A percentile compares a stretch with the other conserved stretches of the same genome.
phyloP scores from a whole-genome alignment of 2,888 invertebrate species.

The Cerceris rybyensis region DNA sequence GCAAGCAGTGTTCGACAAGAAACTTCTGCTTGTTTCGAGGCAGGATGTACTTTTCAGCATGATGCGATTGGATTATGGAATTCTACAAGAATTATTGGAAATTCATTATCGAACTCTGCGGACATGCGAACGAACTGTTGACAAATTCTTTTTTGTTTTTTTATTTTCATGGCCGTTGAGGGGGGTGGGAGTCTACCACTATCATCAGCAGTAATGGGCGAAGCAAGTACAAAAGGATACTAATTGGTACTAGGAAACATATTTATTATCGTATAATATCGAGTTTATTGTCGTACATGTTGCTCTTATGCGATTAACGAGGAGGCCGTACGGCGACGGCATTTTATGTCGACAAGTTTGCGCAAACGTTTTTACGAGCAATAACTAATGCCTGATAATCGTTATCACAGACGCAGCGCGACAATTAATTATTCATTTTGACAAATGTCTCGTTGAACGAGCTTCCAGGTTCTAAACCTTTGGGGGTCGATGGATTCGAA shows the following conservation, averaged over 20 bases:
- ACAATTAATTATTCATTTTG: slow-evolving; percentile 34
- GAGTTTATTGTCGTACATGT: slow-evolving; percentile 74
- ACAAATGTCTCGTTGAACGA: background rate
- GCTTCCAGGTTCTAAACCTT: no score
- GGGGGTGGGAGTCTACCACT: slow-evolving; percentile 27
- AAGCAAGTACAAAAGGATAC: slow-evolving; percentile 69
- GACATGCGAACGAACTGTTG: background rate
- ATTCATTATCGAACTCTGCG: slow-evolving; percentile 1
- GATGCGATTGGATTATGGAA: no score
- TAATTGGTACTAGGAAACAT: slow-evolving; percentile 75
- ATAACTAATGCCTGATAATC: slow-evolving; percentile 51
- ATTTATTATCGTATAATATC: slow-evolving; percentile 76
- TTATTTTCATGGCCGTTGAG: no score
- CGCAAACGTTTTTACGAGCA: slow-evolving; percentile 55
- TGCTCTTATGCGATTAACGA: slow-evolving; percentile 66
- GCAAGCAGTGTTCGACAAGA: slow-evolving; percentile 7
- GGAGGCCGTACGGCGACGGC: slow-evolving; percentile 39
- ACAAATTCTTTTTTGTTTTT: background rate
- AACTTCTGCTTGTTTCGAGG: background rate
- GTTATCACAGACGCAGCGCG: slow-evolving; percentile 58
- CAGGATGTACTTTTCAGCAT: no score
- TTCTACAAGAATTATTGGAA: background rate
- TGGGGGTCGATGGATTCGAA: no score
- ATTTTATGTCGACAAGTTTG: slow-evolving; percentile 38
- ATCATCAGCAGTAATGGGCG: slow-evolving; percentile 58